These are phyloP conservation scores for Campoplex capitator DNA, from an alignment of 2,888 invertebrate genomes.

Conservation along the genomic window DNA sequence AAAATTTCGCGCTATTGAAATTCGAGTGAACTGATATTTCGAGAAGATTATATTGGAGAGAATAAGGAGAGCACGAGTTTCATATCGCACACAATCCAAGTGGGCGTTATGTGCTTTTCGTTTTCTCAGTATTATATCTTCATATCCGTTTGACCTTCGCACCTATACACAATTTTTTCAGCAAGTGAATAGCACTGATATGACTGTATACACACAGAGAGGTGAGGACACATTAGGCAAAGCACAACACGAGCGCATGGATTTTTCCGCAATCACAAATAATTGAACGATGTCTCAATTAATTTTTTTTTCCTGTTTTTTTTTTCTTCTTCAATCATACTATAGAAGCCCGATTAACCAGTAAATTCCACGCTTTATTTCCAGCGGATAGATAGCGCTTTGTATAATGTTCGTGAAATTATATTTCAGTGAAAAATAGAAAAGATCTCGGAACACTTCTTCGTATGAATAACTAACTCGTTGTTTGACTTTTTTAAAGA, in stretches of 20 bases:
- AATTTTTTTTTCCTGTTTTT: neutral
- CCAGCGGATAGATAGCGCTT: neutral
- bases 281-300: neutral
- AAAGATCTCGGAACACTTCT: neutral
- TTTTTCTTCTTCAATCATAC: neutral
- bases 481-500: constrained; percentile 2
- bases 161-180: constrained; percentile 1
- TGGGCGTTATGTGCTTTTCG: constrained; percentile 1
- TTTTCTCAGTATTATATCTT: constrained; percentile 14
- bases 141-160: constrained; percentile 10
- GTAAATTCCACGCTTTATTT: neutral
- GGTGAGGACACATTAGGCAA: neutral
- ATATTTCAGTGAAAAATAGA: neutral
- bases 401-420: neutral
- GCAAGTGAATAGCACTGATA: neutral
- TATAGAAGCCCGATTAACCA: neutral
- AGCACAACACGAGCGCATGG: neutral
- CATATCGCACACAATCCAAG: neutral
- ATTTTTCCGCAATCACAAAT: constrained; percentile 2
- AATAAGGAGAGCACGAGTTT: neutral
- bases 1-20: neutral
- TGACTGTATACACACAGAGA: neutral
- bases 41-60: neutral
- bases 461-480: constrained; percentile 2
- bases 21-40: neutral